Percentiles rank a stretch among this genome's conserved stretches.
phyloP scores from a whole-genome alignment of 2,113 vertebrate species.

The Datnioides undecimradiatus region DNA sequence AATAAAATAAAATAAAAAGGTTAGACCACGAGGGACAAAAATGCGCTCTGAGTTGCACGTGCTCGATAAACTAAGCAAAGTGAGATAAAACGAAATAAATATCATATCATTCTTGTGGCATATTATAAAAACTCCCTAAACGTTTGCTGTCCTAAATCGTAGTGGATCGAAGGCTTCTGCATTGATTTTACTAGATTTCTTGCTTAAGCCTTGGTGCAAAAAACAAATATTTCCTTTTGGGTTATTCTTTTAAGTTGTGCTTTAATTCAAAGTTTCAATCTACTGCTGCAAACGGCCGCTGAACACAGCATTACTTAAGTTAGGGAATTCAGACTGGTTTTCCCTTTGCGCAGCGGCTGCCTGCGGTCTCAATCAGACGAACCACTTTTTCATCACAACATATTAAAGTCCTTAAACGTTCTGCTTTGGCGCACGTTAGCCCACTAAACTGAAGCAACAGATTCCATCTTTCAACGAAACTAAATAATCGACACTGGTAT shows the following conservation, averaged over 20 bases:
- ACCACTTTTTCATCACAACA: background rate
- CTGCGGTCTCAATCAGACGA: background rate
- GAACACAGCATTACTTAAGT: background rate
- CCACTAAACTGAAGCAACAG: background rate
- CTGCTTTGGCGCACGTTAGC: background rate
- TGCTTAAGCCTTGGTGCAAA: rapidly evolving
- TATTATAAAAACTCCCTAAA: too few species aligned
- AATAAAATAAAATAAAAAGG: background rate
- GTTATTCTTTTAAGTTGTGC: background rate
- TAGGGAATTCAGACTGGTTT: background rate
- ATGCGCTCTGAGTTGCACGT: background rate
- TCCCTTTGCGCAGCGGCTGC: conserved; percentile 48
- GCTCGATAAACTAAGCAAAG: background rate
- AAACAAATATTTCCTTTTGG: background rate
- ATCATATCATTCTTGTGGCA: background rate
- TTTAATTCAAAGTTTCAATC: background rate
- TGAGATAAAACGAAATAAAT: background rate
- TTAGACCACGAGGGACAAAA: background rate
- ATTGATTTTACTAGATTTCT: background rate
- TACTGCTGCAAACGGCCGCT: background rate
- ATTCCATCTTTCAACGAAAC: background rate
- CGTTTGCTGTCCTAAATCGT: background rate
- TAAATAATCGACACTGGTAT: conserved; percentile 17
- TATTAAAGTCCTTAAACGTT: background rate
- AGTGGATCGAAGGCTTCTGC: too few species aligned